phyloP scores from a whole-genome alignment of 2,797 vertebrate species.

The Hyperoplus immaculatus region DNA sequence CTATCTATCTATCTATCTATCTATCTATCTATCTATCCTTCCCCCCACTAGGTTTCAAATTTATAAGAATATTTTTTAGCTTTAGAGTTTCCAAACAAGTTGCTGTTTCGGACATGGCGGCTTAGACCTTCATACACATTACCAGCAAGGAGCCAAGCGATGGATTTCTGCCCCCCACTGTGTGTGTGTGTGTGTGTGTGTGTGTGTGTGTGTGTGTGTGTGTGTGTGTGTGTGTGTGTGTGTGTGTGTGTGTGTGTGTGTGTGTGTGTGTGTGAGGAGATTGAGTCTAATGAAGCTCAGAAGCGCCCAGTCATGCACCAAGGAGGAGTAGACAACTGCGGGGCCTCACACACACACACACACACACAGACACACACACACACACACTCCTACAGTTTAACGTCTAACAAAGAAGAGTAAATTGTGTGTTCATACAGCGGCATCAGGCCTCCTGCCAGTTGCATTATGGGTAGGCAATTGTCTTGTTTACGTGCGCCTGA shows the following conservation, averaged over 20 bases:
- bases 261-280: conserved; percentile 27
- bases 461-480: conserved; percentile 52
- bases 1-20: conserved; percentile 74
- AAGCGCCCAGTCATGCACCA: conserved; percentile 96
- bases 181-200: conserved; percentile 33
- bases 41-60: conserved; percentile 87
- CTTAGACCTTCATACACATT: conserved; percentile 63
- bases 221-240: conserved; percentile 43
- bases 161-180: conserved; percentile 70
- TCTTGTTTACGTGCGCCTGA: conserved; percentile 51
- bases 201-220: conserved; percentile 28
- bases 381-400: conserved; percentile 57
- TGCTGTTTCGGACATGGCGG: conserved; percentile 57
- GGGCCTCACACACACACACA: conserved; percentile 84
- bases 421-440: conserved; percentile 41
- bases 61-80: conserved; percentile 67
- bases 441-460: conserved; percentile 44
- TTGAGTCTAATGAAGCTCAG: conserved; percentile 93
- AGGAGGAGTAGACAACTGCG: conserved; percentile 89
- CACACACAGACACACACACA: conserved; percentile 21
- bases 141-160: conserved; percentile 60
- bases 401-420: conserved; percentile 50
- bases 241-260: conserved; percentile 30
- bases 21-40: conserved; percentile 43
- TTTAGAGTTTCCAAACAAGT: conserved; percentile 62